Evolutionary conservation across 2,113 vertebrate species (phyloP).

Genomic region (Corynorhinus townsendii): DNA sequence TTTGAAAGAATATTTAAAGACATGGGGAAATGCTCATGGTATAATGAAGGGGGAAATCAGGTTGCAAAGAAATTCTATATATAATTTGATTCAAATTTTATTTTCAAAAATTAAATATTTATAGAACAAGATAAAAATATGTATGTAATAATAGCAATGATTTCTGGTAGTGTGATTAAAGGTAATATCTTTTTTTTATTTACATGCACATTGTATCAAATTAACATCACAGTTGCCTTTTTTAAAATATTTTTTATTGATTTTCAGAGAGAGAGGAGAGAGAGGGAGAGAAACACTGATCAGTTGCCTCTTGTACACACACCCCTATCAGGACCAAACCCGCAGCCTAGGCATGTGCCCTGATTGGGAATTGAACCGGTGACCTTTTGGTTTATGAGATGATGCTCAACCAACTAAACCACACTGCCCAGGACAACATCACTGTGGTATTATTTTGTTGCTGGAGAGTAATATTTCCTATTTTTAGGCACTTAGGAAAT

Average conservation of each 20-base stretch:
- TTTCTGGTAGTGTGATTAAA: neutral
- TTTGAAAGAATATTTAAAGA: neutral
- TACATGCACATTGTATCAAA: neutral
- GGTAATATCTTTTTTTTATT: neutral
- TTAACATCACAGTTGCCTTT: neutral
- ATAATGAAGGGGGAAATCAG: neutral
- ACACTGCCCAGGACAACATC: neutral
- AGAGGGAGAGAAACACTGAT: neutral
- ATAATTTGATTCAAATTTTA: slow-evolving; percentile 9
- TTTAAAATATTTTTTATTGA: neutral
- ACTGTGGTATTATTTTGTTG: neutral
- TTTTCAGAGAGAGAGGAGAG: neutral
- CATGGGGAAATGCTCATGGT: neutral
- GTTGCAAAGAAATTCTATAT: neutral
- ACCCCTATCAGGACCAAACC: no score
- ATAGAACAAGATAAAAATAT: neutral
- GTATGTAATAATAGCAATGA: neutral
- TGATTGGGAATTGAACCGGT: neutral
- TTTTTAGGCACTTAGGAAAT: slow-evolving; percentile 15
- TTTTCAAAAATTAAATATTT: neutral
- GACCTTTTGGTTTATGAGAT: neutral
- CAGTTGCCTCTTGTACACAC: neutral
- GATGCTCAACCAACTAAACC: neutral
- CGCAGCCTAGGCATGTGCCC: neutral
- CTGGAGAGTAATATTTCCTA: neutral